Base-by-base conservation (phyloP, 2,888 invertebrate species). In the Pomacea canaliculata region DNA sequence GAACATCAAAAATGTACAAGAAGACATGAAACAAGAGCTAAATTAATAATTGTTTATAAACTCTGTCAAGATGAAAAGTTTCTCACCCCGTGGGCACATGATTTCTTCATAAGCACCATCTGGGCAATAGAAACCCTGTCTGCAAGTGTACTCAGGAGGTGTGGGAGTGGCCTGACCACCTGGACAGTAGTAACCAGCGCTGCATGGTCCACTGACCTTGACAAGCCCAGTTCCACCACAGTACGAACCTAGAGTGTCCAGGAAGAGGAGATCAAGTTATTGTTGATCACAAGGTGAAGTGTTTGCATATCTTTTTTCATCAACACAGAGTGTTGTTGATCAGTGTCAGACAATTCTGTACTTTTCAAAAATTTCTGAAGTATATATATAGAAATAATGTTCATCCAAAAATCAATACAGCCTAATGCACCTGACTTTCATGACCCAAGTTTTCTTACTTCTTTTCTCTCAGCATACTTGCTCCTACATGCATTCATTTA, bases 141-240 rank as follows among this genome's bases (percentile, higher is more conserved):
- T 87, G 79, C 90, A 90, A 18, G 63, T 73, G 76, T 85, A 87
- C 59, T 78, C 80, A 4, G 76, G 48, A 1, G 90, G 89, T 13
- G 85, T 79, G 23, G 82, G 71, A 9, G 85, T 85, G 7, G 84
- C 81, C 79, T 89, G 87, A 10, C 88, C 89, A 27, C 82, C 86
- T 9, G 90, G 90, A 73, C 90, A 90, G 82, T 90, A 90, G 80
- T 82, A 89, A 2, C 90, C 89, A 13, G 83, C 83, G 46, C 76
- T 73, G 81, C 90, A 90, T 27, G 77, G 78, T 16, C 84, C 87
- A 19, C 85, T 83, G 65, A 83, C 88, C 68, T 81, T 71, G 10
- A 79, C 83, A 73, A 88, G 80, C 49, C 88, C 87, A 19, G 80
- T 80, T 13, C 85, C 85, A 56, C 80, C 85, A 80, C 90, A 90